phyloP scores from a whole-genome alignment of 2,113 vertebrate species.

The Protomyctophum bolini region DNA sequence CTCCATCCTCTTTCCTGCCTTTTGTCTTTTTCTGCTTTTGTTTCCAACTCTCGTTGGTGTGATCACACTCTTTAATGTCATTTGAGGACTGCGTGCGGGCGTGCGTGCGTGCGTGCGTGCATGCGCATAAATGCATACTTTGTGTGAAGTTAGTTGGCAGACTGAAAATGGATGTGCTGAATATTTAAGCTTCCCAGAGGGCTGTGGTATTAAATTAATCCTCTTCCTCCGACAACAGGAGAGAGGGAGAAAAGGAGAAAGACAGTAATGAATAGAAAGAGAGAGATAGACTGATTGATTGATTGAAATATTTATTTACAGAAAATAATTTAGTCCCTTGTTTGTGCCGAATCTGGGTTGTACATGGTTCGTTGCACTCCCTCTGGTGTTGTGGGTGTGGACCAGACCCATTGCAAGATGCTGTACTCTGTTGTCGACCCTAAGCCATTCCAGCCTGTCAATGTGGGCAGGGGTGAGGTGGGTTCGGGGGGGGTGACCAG shows the following conservation, averaged over 20 bases:
- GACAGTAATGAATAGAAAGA: no score
- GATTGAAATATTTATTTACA: no score
- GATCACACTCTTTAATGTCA: neutral
- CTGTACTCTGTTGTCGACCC: no score
- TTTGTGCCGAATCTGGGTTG: no score
- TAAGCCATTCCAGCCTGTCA: no score
- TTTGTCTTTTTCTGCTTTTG: neutral
- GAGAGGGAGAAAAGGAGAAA: neutral
- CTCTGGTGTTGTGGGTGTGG: no score
- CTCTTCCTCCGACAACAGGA: slow-evolving; percentile 21
- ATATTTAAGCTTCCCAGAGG: slow-evolving; percentile 56
- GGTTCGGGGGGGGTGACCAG: no score
- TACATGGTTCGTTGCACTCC: no score
- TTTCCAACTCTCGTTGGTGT: neutral
- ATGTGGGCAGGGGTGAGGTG: no score
- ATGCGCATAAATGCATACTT: neutral
- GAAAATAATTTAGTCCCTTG: no score
- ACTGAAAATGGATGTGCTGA: slow-evolving; percentile 56
- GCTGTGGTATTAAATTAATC: slow-evolving; percentile 48
- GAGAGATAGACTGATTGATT: no score
- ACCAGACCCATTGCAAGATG: no score
- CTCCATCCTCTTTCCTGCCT: neutral
- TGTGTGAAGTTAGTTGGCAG: slow-evolving; percentile 37
- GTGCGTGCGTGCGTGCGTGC: neutral
- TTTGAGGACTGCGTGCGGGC: neutral